Conservation (phyloP, 2,888 invertebrate species). For the Caenorhabditis zanzibari region DNA sequence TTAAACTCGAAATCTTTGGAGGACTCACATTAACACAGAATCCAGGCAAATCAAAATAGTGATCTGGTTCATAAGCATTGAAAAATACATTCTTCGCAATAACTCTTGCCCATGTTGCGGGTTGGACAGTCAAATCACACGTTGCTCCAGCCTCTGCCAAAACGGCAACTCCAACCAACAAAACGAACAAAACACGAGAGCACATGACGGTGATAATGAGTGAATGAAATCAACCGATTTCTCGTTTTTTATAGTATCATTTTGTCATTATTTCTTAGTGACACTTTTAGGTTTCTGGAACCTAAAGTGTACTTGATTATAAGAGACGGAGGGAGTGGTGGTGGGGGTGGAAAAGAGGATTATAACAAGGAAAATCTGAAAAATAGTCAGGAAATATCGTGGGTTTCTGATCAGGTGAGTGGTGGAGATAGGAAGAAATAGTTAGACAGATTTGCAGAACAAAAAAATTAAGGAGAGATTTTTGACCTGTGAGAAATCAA, state of each 20-base stretch:
- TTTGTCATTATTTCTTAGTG: constrained; percentile 39
- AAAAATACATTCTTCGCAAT: constrained; percentile 54
- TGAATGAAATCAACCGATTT: background rate
- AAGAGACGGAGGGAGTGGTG: background rate
- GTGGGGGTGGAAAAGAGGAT: constrained; percentile 30
- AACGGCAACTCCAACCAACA: background rate
- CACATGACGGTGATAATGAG: constrained; percentile 39
- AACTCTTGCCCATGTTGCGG: constrained; percentile 53
- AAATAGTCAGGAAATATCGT: constrained; percentile 9
- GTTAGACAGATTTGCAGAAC: background rate
- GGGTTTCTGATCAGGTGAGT: constrained; percentile 21
- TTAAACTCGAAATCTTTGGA: too few species aligned
- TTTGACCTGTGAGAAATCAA: constrained; percentile 1
- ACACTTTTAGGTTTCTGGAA: constrained; percentile 23
- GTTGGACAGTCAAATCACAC: constrained; percentile 42
- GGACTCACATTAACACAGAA: constrained; percentile 58
- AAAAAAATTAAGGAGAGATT: background rate
- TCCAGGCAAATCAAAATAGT: constrained; percentile 23
- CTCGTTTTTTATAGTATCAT: constrained; percentile 28
- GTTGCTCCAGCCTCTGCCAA: constrained; percentile 14
- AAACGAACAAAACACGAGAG: constrained; percentile 33
- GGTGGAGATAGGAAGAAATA: background rate
- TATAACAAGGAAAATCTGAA: constrained; percentile 5
- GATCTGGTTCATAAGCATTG: constrained; percentile 52
- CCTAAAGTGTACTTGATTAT: constrained; percentile 14